These are phyloP conservation scores for Scaptomyza tumidula DNA, from an alignment of 2,888 invertebrate genomes.

Conservation along the genomic window DNA sequence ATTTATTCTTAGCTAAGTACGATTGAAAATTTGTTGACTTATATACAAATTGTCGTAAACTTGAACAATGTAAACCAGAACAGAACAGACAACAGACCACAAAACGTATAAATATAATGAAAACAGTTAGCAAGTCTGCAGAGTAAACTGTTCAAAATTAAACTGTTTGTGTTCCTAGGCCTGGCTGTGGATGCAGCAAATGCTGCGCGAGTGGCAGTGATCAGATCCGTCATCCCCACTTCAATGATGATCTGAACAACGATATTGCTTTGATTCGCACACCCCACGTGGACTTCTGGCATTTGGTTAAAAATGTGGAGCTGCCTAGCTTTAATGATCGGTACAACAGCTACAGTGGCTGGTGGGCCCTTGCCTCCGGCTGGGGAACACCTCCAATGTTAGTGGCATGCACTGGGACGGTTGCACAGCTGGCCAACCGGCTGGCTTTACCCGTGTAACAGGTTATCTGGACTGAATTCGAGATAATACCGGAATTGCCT, in stretches of 20 bases:
- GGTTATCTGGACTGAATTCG: conserved; percentile 71
- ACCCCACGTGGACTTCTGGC: conserved; percentile 62
- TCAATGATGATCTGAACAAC: conserved; percentile 62
- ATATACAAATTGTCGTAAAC: no score
- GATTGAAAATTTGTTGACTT: no score
- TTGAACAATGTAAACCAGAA: background rate
- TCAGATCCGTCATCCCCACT: conserved; percentile 52
- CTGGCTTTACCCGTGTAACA: conserved; percentile 69
- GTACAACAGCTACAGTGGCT: conserved; percentile 44
- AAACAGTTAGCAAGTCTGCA: background rate
- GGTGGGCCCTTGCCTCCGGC: conserved; percentile 66
- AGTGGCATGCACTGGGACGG: conserved; percentile 67
- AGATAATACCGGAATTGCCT: conserved; percentile 57
- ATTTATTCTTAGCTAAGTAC: no score
- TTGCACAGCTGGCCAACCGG: conserved; percentile 58
- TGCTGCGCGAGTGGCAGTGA: conserved; percentile 50
- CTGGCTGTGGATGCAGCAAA: conserved; percentile 54
- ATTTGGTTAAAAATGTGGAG: conserved; percentile 43
- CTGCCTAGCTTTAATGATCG: conserved; percentile 55
- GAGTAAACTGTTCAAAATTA: conserved; percentile 50
- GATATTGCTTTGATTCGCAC: conserved; percentile 68
- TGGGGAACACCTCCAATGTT: conserved; percentile 68
- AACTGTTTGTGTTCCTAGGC: conserved; percentile 57
- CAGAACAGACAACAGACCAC: background rate
- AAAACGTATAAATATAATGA: conserved; percentile 4